Percentiles rank a stretch among this genome's conserved stretches.
Conservation (phyloP, 2,888 invertebrate species). For the Aricia artaxerxes region DNA sequence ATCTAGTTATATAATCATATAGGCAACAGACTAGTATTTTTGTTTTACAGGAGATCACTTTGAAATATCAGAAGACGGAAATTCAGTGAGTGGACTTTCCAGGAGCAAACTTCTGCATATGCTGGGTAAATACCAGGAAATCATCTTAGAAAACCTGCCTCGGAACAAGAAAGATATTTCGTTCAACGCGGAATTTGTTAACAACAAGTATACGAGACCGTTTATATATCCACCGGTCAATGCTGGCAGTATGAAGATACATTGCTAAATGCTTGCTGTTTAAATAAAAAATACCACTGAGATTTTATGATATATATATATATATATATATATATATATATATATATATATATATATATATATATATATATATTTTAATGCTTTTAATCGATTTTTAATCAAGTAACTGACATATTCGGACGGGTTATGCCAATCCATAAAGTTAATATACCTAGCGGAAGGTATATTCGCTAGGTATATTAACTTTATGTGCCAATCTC, state of each 20-base stretch:
- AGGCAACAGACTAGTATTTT: neutral
- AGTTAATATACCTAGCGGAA: too few relatives aligned
- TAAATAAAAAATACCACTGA: neutral
- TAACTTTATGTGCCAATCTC: too few relatives aligned
- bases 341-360: too few relatives aligned
- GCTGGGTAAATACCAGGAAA: slow-evolving; percentile 46
- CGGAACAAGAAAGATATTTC: slow-evolving; percentile 33
- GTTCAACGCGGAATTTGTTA: slow-evolving; percentile 58
- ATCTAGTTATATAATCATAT: too few relatives aligned
- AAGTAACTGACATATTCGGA: too few relatives aligned
- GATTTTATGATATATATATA: too few relatives aligned
- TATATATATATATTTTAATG: too few relatives aligned
- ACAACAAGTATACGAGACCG: slow-evolving; percentile 57
- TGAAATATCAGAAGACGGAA: neutral
- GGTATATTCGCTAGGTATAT: too few relatives aligned
- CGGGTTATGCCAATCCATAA: too few relatives aligned
- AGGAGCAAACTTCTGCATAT: slow-evolving; percentile 57
- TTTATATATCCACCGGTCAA: slow-evolving; percentile 55
- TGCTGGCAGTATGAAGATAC: neutral
- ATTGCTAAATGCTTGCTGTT: neutral
- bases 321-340: too few relatives aligned
- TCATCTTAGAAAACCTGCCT: slow-evolving; percentile 43
- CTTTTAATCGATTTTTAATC: too few relatives aligned
- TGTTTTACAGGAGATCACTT: neutral
- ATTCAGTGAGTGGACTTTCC: slow-evolving; percentile 37